Evolutionary conservation across 2,888 invertebrate genomes (phyloP).

Genomic region (Lordiphosa fenestrarum): DNA sequence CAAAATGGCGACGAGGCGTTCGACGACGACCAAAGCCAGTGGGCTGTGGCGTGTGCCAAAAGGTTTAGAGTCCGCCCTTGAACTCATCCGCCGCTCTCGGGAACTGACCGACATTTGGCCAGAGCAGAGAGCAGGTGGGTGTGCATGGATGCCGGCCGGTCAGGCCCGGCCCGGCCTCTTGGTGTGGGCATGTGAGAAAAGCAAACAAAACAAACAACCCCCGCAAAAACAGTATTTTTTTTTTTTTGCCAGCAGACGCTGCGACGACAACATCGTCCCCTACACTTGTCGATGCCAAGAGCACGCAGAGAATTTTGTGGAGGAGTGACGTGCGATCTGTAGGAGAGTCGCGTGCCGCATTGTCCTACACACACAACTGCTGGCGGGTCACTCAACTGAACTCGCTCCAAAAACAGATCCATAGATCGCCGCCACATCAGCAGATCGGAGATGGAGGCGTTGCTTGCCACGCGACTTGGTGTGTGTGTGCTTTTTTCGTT

Average conservation of each 20-base stretch:
- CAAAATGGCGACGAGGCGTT: constrained; percentile 54
- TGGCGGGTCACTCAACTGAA: constrained; percentile 65
- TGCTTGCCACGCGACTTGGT: constrained; percentile 49
- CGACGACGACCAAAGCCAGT: constrained; percentile 30
- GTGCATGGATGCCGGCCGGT: constrained; percentile 42
- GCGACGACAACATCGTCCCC: constrained; percentile 48
- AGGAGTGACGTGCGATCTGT: constrained; percentile 43
- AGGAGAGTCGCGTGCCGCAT: constrained; percentile 62
- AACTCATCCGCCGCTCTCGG: constrained; percentile 26
- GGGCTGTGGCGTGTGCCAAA: constrained; percentile 30
- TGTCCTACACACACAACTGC: constrained; percentile 58
- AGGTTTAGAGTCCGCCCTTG: constrained; percentile 33
- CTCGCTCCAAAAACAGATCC: constrained; percentile 60
- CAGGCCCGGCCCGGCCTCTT: constrained; percentile 12
- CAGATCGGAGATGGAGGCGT: constrained; percentile 4
- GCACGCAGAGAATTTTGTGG: constrained; percentile 47
- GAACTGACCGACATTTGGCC: constrained; percentile 64
- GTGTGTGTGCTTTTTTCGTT: constrained; percentile 48
- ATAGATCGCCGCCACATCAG: constrained; percentile 7
- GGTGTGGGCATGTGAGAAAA: constrained; percentile 31
- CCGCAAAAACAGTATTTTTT: constrained; percentile 61
- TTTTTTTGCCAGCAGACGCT: constrained; percentile 55
- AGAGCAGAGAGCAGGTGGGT: constrained; percentile 53
- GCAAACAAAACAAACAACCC: constrained; percentile 58
- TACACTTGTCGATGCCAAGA: constrained; percentile 68